Base-by-base conservation (phyloP, 2,113 vertebrate genomes). In the Erpornis zantholeuca region DNA sequence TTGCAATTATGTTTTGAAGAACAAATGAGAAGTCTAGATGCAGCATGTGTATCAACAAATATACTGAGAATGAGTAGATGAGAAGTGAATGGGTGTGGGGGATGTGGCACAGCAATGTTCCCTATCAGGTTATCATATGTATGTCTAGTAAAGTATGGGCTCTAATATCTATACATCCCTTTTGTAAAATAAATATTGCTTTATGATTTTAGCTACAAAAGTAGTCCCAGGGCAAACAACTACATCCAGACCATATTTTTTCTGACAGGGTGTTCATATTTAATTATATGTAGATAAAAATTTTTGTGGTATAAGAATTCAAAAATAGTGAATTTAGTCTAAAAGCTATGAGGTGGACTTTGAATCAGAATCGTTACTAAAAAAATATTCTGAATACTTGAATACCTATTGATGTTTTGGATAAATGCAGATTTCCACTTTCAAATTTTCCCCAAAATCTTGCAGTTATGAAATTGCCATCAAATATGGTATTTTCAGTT, bases 1-100 rank as follows among this genome's bases (percentile, higher is more conserved):
- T 66, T 94, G 42, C 33, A 95, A 92, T 96, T 97, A 96, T 63
- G 56, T 57, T 95, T 90, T 90, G 71, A 88, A 77, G 94, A 76
- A 94, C 16, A 88, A 88, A 92, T 91, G 81, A 65, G 56, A 89
- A 96, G 56, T 42, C 82, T 86, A n/a, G 83, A 78, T 92, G 65
- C 50, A 88, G 76, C 8, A 18, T 83, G 86, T 69, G 60, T 69
- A 70, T 68, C 31, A 82, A 50, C 36, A 89, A 95, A 75, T 70
- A 49, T 29, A 50, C 23, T 91, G 61, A 83, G 82, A 77, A 91
- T 53, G 64, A 24, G n/a, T 60, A 35, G 42, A 47, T 66, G 63
- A 69, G 88, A 69, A 88, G 18, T 38, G 68, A 57, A 49, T 6
- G 36, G 20, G 20, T 66, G 9, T n/a, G n/a, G 29, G 38, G 14